Conservation (phyloP, 2,797 vertebrate species). For the Anniella stebbinsi region DNA sequence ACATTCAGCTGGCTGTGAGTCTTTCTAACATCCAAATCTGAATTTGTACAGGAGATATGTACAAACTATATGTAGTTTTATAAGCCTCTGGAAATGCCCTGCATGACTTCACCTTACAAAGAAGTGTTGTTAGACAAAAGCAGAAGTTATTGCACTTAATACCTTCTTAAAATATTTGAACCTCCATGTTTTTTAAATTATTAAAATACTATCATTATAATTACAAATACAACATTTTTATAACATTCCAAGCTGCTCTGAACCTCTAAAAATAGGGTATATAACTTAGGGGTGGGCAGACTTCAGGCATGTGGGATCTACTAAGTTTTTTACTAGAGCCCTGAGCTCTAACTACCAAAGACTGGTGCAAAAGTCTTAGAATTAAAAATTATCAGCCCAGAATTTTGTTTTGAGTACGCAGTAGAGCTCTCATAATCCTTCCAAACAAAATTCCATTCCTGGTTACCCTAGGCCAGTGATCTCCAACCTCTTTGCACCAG, state of each 20-base stretch:
- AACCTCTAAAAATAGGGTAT: conserved; percentile 5
- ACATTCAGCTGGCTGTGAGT: not conserved
- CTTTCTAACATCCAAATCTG: not conserved
- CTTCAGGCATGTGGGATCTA: too few species aligned
- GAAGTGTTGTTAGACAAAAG: not conserved
- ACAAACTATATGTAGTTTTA: not conserved
- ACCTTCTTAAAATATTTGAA: not conserved
- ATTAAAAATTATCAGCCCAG: too few species aligned
- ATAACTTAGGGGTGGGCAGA: too few species aligned
- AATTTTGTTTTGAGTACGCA: too few species aligned
- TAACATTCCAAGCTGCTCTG: conserved; percentile 1
- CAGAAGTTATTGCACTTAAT: not conserved
- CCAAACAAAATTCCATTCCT: too few species aligned
- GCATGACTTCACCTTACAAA: not conserved
- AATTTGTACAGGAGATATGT: not conserved
- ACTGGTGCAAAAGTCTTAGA: too few species aligned
- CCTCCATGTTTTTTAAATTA: not conserved
- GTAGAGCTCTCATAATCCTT: too few species aligned
- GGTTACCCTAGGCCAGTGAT: too few species aligned
- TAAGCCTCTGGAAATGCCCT: not conserved
- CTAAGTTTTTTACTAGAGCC: too few species aligned
- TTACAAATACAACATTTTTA: not conserved
- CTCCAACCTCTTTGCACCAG: too few species aligned
- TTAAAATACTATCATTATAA: not conserved
- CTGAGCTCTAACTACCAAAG: too few species aligned